Conservation (phyloP, 2,113 vertebrate species). For the Dromaius novaehollandiae region DNA sequence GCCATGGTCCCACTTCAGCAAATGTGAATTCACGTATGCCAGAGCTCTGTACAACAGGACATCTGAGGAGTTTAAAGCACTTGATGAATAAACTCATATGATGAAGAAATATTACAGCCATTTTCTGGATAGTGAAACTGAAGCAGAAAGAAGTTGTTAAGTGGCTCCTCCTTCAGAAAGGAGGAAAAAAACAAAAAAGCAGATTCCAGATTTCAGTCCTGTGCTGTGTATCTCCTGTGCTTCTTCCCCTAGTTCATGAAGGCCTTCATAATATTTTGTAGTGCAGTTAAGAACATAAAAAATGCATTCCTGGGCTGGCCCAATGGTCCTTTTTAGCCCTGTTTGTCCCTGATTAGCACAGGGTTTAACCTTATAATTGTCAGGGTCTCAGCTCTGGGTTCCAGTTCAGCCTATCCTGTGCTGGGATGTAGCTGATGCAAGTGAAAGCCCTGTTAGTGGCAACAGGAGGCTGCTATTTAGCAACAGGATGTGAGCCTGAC, state of each 20-base stretch:
- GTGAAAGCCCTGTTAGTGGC: neutral
- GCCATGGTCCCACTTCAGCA: accelerated
- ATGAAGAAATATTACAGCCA: accelerated
- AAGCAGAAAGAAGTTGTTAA: neutral
- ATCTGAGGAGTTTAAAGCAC: neutral
- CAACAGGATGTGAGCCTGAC: accelerated
- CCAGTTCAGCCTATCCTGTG: neutral
- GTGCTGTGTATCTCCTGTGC: neutral
- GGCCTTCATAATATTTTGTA: accelerated
- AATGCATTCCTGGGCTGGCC: neutral
- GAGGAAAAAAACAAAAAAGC: neutral
- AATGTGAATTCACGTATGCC: neutral
- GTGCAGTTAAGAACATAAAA: neutral
- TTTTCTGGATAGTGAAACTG: neutral
- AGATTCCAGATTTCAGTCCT: neutral
- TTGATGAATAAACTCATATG: neutral
- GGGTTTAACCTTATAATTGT: neutral
- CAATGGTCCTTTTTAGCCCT: neutral
- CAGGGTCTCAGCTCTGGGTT: neutral
- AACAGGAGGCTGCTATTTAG: neutral
- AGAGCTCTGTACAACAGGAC: accelerated
- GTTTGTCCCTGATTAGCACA: neutral
- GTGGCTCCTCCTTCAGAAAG: neutral
- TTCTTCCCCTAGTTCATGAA: neutral
- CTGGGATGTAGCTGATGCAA: neutral